phyloP scores from a whole-genome alignment of 1,140 invertebrate species.

The Pseudomyrmex gracilis region DNA sequence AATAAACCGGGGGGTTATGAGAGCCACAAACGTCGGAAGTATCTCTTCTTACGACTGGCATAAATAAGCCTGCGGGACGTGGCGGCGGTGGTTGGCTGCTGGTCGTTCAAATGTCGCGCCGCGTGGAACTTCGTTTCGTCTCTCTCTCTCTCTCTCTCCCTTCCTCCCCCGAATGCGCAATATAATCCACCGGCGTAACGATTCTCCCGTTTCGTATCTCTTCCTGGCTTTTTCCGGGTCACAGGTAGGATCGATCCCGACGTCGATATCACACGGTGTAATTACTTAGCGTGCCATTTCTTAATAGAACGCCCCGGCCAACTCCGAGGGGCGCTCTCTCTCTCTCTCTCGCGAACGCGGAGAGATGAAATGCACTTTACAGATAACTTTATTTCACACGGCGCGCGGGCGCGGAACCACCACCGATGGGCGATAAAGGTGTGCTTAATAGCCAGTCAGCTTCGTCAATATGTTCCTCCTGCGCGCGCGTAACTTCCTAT shows the following conservation, averaged over 20 bases:
- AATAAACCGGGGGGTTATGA: conserved; percentile 73
- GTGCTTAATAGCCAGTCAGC: conserved; percentile 55
- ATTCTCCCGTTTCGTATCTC: conserved; percentile 20
- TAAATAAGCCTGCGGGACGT: conserved; percentile 67
- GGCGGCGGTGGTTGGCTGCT: conserved; percentile 41
- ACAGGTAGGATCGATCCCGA: conserved; percentile 38
- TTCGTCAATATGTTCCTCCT: conserved; percentile 51
- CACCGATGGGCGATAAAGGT: conserved; percentile 31
- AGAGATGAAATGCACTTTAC: conserved; percentile 58
- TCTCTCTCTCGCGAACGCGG: background rate
- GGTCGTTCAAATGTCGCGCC: conserved; percentile 73
- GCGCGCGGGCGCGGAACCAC: conserved; percentile 22
- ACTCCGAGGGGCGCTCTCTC: conserved; percentile 1
- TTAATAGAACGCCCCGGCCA: conserved; percentile 50
- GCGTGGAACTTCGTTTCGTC: conserved; percentile 25
- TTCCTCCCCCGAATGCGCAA: conserved; percentile 5
- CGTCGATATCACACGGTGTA: conserved; percentile 44
- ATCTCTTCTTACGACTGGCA: conserved; percentile 72
- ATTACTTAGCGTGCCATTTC: conserved; percentile 66
- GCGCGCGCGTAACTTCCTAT: conserved; percentile 23
- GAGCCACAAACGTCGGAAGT: conserved; percentile 74
- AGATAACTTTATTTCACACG: conserved; percentile 51
- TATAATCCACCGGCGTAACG: conserved; percentile 47
- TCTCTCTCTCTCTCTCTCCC: background rate
- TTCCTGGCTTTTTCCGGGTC: conserved; percentile 22